Base-by-base conservation (phyloP, 2,888 invertebrate species). In the Meandrusa payeni region DNA sequence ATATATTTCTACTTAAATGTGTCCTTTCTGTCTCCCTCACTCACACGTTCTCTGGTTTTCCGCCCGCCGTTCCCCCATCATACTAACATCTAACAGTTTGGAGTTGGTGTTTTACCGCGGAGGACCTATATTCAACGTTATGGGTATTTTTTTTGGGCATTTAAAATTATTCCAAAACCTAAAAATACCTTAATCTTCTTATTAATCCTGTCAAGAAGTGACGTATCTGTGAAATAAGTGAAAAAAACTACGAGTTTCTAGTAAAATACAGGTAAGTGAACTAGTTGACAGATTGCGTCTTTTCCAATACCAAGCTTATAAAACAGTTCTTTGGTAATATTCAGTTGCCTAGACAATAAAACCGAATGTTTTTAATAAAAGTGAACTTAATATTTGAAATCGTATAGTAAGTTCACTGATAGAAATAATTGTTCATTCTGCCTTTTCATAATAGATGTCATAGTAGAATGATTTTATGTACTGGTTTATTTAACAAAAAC, bases 31-130 rank as follows among this genome's bases (percentile, higher is more conserved):
- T 61, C 69, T 77, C 75, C 76, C 76, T 73, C 74, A 69, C 61
- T 69, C 64, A 68, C 71, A 76, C 78, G 64, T 73, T 82, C 83
- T 82, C 79, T 76, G 75, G 73, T 79, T 76, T 79, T 79, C 78
- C 80, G 76, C 75, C 78, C 72, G 72, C 70, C 55, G 52, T 47
- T 54, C 59, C 51, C 66, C 67, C 67, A 73, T 68, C 69, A 15
- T 32, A n/a, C n/a, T n/a, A n/a, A n/a, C 72, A 65, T 66, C 73
- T 73, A 75, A 82, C 89, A 90, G 90, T 90, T 89, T 88, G 89
- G 88, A 87, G 89, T 88, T 82, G 83, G 82, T 86, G 77, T 85
- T 73, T 79, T 77, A 78, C 76, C 76, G 82, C 76, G 82, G 59
- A 64, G 75, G 87, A 88, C 89, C 87, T 82, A 61, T 70, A 72